phyloP scores from a whole-genome alignment of 2,888 invertebrate species.

The Aspidiotus destructor region DNA sequence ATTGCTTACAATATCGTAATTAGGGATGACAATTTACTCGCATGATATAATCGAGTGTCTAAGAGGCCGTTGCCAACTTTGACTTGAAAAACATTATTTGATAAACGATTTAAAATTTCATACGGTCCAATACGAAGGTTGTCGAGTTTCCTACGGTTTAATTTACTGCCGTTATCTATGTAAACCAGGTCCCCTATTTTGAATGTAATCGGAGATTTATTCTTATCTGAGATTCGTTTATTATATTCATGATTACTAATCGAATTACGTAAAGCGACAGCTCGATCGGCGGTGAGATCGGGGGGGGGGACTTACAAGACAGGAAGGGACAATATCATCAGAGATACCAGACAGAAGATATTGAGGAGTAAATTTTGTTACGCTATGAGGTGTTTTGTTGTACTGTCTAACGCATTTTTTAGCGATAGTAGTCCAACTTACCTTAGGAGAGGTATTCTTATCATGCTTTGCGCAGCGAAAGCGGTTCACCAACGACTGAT shows the following conservation, averaged over 20 bases:
- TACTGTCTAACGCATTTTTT: constrained; percentile 5
- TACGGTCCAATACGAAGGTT: neutral
- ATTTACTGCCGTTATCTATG: neutral
- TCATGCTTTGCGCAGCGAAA: neutral
- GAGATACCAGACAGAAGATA: neutral
- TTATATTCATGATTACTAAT: constrained; percentile 4
- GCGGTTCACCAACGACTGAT: constrained; percentile 9
- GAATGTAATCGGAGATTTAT: neutral
- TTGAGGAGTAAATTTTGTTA: neutral
- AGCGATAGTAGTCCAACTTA: constrained; percentile 10
- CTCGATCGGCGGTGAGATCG: neutral
- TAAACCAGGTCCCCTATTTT: neutral
- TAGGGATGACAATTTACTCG: neutral
- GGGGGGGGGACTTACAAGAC: neutral
- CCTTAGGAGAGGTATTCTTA: neutral
- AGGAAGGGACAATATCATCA: constrained; percentile 1
- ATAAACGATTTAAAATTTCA: neutral
- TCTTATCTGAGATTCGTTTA: neutral
- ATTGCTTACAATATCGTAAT: neutral
- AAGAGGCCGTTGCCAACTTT: constrained; percentile 3
- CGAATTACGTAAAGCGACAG: neutral
- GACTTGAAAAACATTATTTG: constrained; percentile 5
- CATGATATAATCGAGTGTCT: neutral
- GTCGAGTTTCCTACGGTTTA: neutral
- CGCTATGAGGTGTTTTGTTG: constrained; percentile 11